Percentiles rank a stretch among this genome's conserved stretches.
Evolutionary conservation across 2,888 invertebrate species (phyloP).

Genomic region (Conus canariensis): DNA sequence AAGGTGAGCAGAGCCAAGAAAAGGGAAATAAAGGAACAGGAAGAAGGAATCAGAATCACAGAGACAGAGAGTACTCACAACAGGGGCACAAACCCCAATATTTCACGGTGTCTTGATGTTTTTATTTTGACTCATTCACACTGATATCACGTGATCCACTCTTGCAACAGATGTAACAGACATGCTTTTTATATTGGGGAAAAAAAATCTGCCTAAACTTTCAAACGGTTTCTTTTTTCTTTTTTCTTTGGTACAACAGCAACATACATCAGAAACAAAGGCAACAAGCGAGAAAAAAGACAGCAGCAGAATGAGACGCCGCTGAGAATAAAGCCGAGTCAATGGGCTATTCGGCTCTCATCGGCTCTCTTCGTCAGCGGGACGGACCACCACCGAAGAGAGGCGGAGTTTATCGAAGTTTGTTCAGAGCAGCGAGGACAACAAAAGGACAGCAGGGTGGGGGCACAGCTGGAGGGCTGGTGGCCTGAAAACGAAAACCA

Average conservation of each 20-base stretch:
- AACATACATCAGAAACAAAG: not conserved
- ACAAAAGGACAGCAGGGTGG: conserved; percentile 33
- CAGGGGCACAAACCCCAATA: no score
- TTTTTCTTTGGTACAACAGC: not conserved
- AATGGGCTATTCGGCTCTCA: conserved; percentile 41
- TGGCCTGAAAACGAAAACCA: conserved; percentile 19
- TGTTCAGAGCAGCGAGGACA: conserved; percentile 23
- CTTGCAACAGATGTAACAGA: not conserved
- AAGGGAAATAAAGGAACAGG: no score
- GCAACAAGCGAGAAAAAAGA: not conserved
- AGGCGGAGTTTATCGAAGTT: conserved; percentile 32
- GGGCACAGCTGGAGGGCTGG: conserved; percentile 20
- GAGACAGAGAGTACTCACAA: no score
- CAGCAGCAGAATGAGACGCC: not conserved
- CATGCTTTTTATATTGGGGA: not conserved
- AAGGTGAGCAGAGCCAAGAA: no score
- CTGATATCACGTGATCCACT: not conserved
- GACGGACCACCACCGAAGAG: conserved; percentile 16
- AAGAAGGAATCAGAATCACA: no score
- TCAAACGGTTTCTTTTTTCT: not conserved
- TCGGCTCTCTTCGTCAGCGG: conserved; percentile 39
- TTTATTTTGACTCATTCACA: not conserved
- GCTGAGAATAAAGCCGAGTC: conserved; percentile 30
- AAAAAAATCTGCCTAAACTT: not conserved
- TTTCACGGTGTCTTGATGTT: not conserved